Percentiles rank a stretch among this genome's conserved stretches.
Evolutionary conservation across 2,888 invertebrate genomes (phyloP).

Genomic region (Drosophila prolongata): DNA sequence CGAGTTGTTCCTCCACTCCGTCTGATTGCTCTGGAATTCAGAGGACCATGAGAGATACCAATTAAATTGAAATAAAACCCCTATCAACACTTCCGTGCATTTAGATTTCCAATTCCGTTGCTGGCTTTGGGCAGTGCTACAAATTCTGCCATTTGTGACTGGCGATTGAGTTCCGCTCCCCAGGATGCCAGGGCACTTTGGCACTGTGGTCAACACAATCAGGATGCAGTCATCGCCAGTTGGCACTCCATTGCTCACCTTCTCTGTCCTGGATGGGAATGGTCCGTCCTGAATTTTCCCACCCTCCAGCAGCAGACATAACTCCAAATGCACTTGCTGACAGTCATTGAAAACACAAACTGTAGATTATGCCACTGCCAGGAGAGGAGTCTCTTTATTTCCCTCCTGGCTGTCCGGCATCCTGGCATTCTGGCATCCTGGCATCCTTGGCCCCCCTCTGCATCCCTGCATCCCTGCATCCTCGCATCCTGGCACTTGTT

Average conservation of each 20-base stretch:
- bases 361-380: slow-evolving; percentile 45
- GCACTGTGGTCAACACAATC: slow-evolving; percentile 50
- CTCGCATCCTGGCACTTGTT: slow-evolving; percentile 13
- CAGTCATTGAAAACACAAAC: slow-evolving; percentile 51
- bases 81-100: slow-evolving; percentile 11
- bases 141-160: slow-evolving; percentile 27
- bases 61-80: slow-evolving; percentile 14
- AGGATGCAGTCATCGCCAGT: slow-evolving; percentile 47
- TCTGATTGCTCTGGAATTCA: neutral
- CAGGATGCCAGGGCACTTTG: slow-evolving; percentile 26
- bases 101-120: slow-evolving; percentile 5
- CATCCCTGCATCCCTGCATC: neutral
- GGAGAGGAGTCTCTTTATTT: slow-evolving; percentile 1
- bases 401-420: neutral
- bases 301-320: slow-evolving; percentile 23
- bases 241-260: slow-evolving; percentile 39
- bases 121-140: slow-evolving; percentile 1
- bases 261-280: neutral
- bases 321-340: slow-evolving; percentile 41
- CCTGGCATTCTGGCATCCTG: neutral
- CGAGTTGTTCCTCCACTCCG: neutral
- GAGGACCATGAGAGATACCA: slow-evolving; percentile 1
- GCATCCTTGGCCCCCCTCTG: neutral
- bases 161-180: slow-evolving; percentile 30
- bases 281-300: neutral